Conservation (phyloP, 2,797 vertebrate species). For the Onychomys torridus region DNA sequence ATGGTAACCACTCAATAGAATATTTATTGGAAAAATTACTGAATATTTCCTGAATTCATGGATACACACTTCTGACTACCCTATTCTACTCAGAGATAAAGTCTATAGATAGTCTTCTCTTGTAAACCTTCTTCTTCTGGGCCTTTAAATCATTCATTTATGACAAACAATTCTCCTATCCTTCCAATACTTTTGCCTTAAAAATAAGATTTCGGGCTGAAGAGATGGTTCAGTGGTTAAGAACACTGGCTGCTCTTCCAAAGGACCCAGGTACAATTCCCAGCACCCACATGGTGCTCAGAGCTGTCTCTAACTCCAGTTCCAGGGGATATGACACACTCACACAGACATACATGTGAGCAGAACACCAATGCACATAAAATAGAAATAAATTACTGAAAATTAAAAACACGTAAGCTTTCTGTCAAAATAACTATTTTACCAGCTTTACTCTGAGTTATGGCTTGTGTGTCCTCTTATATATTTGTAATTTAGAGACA, state of each 20-base stretch:
- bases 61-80: neutral
- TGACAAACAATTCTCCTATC: neutral
- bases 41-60: neutral
- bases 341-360: neutral
- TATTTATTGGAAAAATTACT: neutral
- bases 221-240: neutral
- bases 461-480: neutral
- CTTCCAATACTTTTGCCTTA: neutral
- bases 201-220: neutral
- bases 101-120: neutral
- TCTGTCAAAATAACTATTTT: neutral
- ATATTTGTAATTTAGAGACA: neutral
- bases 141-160: neutral
- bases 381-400: neutral
- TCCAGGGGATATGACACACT: neutral
- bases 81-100: neutral
- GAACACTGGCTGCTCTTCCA: neutral
- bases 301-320: neutral
- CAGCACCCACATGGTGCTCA: neutral
- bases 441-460: neutral
- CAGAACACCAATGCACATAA: neutral
- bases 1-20: neutral
- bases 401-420: neutral
- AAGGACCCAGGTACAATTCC: neutral
- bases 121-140: neutral